These are phyloP conservation scores for Planiliza haematocheilus DNA, from an alignment of 2,113 vertebrate species.

Conservation along the genomic window DNA sequence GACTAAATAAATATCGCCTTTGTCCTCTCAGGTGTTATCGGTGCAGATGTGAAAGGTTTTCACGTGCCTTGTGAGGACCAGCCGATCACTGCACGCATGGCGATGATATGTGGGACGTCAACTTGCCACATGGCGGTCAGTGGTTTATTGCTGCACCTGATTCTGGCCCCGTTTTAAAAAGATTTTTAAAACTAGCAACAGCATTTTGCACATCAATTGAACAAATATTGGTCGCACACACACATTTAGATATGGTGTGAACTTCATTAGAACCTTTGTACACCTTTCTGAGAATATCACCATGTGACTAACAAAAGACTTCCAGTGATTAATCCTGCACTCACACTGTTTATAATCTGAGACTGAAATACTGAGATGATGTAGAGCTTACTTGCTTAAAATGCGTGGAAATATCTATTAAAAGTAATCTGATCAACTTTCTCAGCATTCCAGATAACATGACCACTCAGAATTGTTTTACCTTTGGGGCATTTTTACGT, in stretches of 20 bases:
- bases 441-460: too few relatives aligned
- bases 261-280: background rate
- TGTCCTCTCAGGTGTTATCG: constrained; percentile 88
- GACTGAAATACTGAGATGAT: background rate
- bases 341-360: background rate
- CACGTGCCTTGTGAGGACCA: constrained; percentile 88
- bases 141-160: constrained; percentile 25
- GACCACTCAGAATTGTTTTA: background rate
- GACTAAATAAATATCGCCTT: background rate
- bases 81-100: constrained; percentile 90
- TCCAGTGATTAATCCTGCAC: background rate
- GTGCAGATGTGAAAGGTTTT: constrained; percentile 90
- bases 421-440: background rate
- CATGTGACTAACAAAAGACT: constrained; percentile 5
- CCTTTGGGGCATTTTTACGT: background rate
- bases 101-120: constrained; percentile 96
- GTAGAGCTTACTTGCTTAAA: background rate
- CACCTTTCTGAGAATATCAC: background rate
- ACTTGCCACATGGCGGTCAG: constrained; percentile 98
- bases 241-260: background rate
- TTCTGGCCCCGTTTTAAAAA: background rate
- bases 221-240: background rate
- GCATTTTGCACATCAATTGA: background rate
- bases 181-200: background rate
- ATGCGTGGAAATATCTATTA: background rate